These are phyloP conservation scores for Rattus norvegicus DNA, from an alignment of 2,113 vertebrate genomes.

Conservation along the genomic window DNA sequence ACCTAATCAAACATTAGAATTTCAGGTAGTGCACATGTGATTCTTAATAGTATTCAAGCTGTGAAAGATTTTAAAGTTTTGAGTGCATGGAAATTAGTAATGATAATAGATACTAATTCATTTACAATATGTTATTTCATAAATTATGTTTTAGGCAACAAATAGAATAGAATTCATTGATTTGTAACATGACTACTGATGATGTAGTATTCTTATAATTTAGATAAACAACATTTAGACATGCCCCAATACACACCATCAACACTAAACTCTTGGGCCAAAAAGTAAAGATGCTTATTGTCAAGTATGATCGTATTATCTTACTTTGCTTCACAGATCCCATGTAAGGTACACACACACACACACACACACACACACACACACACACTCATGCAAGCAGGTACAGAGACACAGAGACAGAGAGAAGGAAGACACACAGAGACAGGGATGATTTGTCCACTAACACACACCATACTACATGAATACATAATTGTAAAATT, in stretches of 20 bases:
- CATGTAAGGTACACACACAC: not conserved
- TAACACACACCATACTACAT: not conserved
- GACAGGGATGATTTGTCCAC: not conserved
- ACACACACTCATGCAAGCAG: too few relatives aligned
- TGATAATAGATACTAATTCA: conserved; percentile 1
- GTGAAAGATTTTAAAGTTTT: not conserved
- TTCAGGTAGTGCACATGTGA: not conserved
- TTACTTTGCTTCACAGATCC: not conserved
- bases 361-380: not conserved
- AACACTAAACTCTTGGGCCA: not conserved
- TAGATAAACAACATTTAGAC: not conserved
- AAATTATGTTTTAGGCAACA: not conserved
- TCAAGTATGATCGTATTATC: not conserved
- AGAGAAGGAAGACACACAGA: too few relatives aligned
- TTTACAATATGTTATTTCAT: not conserved
- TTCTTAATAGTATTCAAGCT: not conserved
- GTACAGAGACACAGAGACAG: too few relatives aligned
- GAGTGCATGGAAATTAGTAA: not conserved
- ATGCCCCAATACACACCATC: not conserved
- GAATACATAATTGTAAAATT: not conserved
- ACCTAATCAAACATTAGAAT: not conserved
- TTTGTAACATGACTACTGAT: not conserved
- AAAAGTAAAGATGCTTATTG: not conserved
- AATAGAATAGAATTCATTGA: not conserved
- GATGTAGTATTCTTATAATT: not conserved